Conservation (phyloP, 2,797 vertebrate genomes). For the Eospalax fontanierii region DNA sequence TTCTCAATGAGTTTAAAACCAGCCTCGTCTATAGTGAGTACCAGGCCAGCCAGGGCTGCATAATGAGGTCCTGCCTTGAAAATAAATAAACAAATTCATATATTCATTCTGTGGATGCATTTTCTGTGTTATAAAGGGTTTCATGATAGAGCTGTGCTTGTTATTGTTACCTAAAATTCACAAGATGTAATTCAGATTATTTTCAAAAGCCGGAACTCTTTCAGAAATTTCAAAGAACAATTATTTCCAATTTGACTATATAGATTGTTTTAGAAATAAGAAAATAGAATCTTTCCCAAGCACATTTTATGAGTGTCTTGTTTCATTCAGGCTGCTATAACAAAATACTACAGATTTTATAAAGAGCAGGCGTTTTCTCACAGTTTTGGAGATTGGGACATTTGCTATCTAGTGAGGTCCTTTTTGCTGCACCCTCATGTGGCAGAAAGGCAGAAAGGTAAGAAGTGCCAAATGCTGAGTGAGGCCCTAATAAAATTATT, state of each 20-base stretch:
- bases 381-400: neutral
- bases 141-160: neutral
- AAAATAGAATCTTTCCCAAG: neutral
- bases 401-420: neutral
- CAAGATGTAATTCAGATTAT: neutral
- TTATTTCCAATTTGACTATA: conserved; percentile 41
- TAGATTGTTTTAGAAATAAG: conserved; percentile 27
- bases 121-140: neutral
- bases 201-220: neutral
- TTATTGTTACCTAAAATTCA: conserved; percentile 34
- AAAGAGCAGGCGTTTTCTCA: neutral
- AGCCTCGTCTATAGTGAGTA: too few relatives aligned
- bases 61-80: too few relatives aligned
- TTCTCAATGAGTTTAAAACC: too few relatives aligned
- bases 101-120: neutral
- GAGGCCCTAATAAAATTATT: neutral
- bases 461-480: neutral
- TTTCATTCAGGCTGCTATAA: neutral
- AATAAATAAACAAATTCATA: too few relatives aligned
- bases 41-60: too few relatives aligned
- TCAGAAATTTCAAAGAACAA: too few relatives aligned
- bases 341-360: conserved; percentile 1
- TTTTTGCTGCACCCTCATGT: neutral
- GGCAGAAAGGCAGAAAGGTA: neutral
- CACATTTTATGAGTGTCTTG: neutral